Conservation (phyloP, 2,113 vertebrate genomes). For the Heloderma charlesbogerti region DNA sequence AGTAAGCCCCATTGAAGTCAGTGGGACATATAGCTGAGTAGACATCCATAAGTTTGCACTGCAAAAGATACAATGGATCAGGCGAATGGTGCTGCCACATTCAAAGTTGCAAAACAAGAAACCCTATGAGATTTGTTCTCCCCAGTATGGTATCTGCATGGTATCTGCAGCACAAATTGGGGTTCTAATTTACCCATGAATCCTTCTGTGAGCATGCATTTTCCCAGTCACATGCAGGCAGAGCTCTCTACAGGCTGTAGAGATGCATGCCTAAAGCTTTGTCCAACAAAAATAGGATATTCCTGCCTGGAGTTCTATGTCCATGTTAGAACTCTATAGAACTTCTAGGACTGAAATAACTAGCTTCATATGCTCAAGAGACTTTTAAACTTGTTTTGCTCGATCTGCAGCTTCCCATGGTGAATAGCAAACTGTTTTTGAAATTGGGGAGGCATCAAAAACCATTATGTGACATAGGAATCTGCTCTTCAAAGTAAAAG, state of each 20-base stretch:
- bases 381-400: not conserved
- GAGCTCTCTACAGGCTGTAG: not conserved
- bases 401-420: not conserved
- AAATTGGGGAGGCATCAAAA: not conserved
- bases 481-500: not conserved
- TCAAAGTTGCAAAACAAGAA: not conserved
- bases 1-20: not conserved
- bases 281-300: not conserved
- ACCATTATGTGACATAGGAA: not conserved
- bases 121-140: not conserved
- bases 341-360: not conserved
- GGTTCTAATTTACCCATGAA: not conserved
- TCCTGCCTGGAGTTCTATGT: not conserved
- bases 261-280: not conserved
- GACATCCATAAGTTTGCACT: not conserved
- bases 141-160: not conserved
- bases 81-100: not conserved
- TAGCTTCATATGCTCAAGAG: not conserved
- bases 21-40: not conserved
- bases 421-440: not conserved
- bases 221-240: not conserved
- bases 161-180: not conserved
- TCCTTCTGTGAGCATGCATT: not conserved
- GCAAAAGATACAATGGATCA: not conserved
- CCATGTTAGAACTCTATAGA: not conserved